Conservation (phyloP, 2,888 invertebrate genomes). For the Nemotelus nigrinus region DNA sequence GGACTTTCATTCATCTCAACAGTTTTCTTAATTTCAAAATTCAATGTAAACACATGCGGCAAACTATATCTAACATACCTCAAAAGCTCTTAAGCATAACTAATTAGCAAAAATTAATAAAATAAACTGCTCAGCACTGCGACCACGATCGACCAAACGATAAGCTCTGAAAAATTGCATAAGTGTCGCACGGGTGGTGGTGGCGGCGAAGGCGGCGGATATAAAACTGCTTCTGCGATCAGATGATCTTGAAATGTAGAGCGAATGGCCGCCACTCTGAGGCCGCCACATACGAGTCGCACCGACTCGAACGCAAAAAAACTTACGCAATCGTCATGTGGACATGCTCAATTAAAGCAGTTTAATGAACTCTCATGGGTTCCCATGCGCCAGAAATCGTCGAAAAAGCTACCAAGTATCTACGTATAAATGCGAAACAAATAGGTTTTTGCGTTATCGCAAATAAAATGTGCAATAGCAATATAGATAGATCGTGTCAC, state of each 20-base stretch:
- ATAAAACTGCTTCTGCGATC: neutral
- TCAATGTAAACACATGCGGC: too few species aligned
- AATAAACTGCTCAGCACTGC: neutral
- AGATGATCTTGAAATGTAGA: neutral
- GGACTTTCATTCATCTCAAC: too few species aligned
- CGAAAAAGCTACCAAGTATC: too few species aligned
- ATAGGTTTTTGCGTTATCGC: slow-evolving; percentile 13
- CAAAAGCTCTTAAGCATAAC: too few species aligned
- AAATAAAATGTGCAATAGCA: too few species aligned
- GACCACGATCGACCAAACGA: slow-evolving; percentile 1
- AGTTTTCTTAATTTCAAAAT: too few species aligned
- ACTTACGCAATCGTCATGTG: slow-evolving; percentile 33
- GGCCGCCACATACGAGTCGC: neutral
- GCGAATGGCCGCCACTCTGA: neutral
- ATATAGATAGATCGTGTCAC: too few species aligned
- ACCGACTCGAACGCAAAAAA: slow-evolving; percentile 9
- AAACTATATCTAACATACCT: too few species aligned
- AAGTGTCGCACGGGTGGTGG: neutral
- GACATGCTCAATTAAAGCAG: slow-evolving; percentile 29
- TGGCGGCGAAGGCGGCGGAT: neutral
- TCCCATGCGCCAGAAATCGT: neutral
- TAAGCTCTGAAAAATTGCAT: neutral
- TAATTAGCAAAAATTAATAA: too few species aligned
- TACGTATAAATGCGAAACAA: too few species aligned
- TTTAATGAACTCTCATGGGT: slow-evolving; percentile 27